Evolutionary conservation across 2,113 vertebrate genomes (phyloP), one percentile per base, ranked within the genome.

Genomic region (Trematomus loennbergii): DNA sequence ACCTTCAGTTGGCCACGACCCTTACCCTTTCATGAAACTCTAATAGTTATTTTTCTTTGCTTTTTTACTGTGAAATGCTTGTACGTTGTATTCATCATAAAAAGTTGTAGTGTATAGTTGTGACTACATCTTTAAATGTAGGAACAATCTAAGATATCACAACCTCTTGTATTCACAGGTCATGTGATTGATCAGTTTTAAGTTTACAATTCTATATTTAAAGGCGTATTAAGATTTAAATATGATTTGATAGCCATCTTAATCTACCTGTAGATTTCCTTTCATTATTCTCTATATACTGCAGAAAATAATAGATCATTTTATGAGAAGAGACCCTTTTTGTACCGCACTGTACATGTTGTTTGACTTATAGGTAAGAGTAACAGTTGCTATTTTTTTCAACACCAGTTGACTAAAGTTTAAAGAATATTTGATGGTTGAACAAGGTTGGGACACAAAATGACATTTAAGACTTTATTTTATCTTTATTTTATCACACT

Each of bases 1-100:
- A 67, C 46, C 40, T 65, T 82, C 9, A 71, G 12, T 59, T 58
- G 40, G 50, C 60, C 18, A 3, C n/a, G 15, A 55, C 52, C 12
- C 63, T 68, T 10, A 52, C 12, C 40, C 17, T 43, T 2, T 53
- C 52, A n/a, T 40, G 12, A 25, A 17, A 40, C 10, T 40, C 18
- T 33, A 7, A 52, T 50, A 20, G 20, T 65, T 66, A n/a, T 16
- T 1, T 63, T 52, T 49, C 17, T 60, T 73, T 55, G 13, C 70
- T 43, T 16, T 16, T 25, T 57, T 12, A 25, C 10, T 48, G 66
- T 54, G 36, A 65, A 70, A 52, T 50, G 15, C 45, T 15, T 48
- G 8, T 2, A 9, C 20, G 40, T 9, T 60, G n/a, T 12, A 43
- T 45, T 54, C 13, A 22, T 40, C 63, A 29, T 25, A 25, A 18